Evolutionary conservation across 2,113 vertebrate species (phyloP), one percentile per base, ranked within the genome.

Genomic region (Verasper variegatus): DNA sequence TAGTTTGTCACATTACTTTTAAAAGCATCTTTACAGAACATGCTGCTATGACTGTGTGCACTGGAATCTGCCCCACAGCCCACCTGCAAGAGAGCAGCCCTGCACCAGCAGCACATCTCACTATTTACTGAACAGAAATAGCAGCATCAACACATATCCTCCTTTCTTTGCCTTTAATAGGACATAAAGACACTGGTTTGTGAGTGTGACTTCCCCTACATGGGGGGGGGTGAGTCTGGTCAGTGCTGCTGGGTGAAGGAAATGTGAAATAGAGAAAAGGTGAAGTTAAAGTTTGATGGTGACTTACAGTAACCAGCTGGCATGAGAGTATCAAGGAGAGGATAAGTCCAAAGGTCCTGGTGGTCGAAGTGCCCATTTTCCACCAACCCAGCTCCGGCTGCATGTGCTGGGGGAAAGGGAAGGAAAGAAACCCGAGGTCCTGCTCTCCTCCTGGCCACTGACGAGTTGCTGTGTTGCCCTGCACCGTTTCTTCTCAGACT

Each of bases 221-320:
- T 17, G 31, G 1, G 12, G 2, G 3, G 35, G 35, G 31, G 5
- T n/a, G 35, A 4, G n/a, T n/a, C n/a, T n/a, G 24, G 47, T 61
- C 3, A n/a, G 13, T 18, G 47, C 1, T n/a, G 31, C 21, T 4
- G 45, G 8, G 1, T 12, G 71, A 65, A 51, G 68, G 57, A 45
- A 45, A 40, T 7, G 6, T 15, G 1, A 24, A 64, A 54, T 4
- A 59, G 71, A 80, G 20, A 73, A 21, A 40, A 56, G 6, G 20
- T 71, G 17, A 40, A 56, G 6, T 7, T 17, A 60, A 89, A 83
- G 74, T 78, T 66, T 59, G 68, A 10, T 31, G 63, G n/a, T 66
- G n/a, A 94, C 94, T 95, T 94, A 95, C 95, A 87, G 86, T 80
- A 24, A 89, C 65, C 76, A 94, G 86, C 75, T 93, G 91, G 68